Percentiles rank a stretch among this genome's conserved stretches.
These are phyloP conservation scores for Synergus japonicus DNA, from an alignment of 2,888 invertebrate species.

Conservation along the genomic window DNA sequence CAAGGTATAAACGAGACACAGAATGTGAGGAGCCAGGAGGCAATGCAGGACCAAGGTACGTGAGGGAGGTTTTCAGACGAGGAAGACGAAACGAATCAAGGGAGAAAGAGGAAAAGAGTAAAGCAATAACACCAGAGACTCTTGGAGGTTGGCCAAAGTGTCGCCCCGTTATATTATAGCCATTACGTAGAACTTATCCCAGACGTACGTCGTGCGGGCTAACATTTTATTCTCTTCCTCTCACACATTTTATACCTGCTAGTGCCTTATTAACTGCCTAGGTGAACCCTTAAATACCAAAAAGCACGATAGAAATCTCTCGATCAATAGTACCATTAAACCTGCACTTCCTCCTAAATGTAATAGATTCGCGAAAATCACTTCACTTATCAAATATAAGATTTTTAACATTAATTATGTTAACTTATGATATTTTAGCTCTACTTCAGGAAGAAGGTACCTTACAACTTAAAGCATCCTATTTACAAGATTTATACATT, in stretches of 20 bases:
- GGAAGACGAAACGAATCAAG: slow-evolving; percentile 45
- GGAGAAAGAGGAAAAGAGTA: slow-evolving; percentile 48
- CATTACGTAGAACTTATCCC: slow-evolving; percentile 69
- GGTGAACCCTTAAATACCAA: slow-evolving; percentile 7
- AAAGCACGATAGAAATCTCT: neutral
- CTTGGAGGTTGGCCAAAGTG: slow-evolving; percentile 71
- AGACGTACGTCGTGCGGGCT: slow-evolving; percentile 60
- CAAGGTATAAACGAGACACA: slow-evolving; percentile 14
- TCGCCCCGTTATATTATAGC: slow-evolving; percentile 68
- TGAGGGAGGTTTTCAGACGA: neutral
- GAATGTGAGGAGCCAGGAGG: neutral
- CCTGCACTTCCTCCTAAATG: neutral
- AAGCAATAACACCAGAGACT: slow-evolving; percentile 66
- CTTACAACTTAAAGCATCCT: too few relatives aligned
- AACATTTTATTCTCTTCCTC: slow-evolving; percentile 64
- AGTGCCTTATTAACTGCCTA: slow-evolving; percentile 7
- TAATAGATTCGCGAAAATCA: neutral
- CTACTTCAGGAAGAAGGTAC: too few relatives aligned
- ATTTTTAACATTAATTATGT: too few relatives aligned
- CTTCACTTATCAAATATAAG: neutral
- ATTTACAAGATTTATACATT: too few relatives aligned
- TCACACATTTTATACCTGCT: slow-evolving; percentile 23
- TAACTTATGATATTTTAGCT: too few relatives aligned
- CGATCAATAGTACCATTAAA: neutral
- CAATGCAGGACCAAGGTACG: neutral